Base-by-base conservation (phyloP, 2,113 vertebrate species). In the Crypturellus undulatus region DNA sequence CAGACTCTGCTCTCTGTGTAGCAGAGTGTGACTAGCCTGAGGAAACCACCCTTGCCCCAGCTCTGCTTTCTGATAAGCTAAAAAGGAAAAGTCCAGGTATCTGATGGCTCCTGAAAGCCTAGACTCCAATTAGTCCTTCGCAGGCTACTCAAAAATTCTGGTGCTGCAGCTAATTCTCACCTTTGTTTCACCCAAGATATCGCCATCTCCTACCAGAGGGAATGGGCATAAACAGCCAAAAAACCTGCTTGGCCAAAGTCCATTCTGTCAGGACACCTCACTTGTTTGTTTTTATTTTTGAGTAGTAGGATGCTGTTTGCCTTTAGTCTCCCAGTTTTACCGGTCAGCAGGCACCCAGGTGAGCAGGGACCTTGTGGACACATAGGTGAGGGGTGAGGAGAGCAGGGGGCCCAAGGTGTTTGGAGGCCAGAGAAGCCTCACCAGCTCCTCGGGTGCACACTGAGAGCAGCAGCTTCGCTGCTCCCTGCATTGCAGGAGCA, bases 371-470 rank as follows among this genome's bases (percentile, higher is more conserved):
- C 40, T 30, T 59, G 75, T 2, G 51, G 24, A 47, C 45, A 47
- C 45, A 18, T 45, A 19, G 45, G 45, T 19, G 18, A 9, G 17
- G 45, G 45, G 45, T 47, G 45, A 64, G 38, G 60, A 8, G 30
- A 10, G 26, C 11, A 20, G 49, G 40, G 40, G 1, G 24, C 20
- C 20, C 19, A 21, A 30, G 69, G 49, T 40, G 59, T 32, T 19
- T 15, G 25, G 43, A 45, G 51, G 22, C 2, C 45, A 14, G 52
- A 30, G 0, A 21, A 84, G 65, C 12, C 36, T 45, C 56, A 14
- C 10, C 19, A 32, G 0, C 0, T 36, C 32, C 77, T 42, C 79
- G 49, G 89, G 43, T 28, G 5, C 3, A 10, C 5, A 2, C 18
- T 30, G 3, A 12, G 60, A 3, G 10, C 24, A 17, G 12, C 20